A percentile compares a stretch with the other conserved stretches of the same genome.
These are phyloP conservation scores for Calliopsis andreniformis DNA, from an alignment of 1,140 invertebrate species.

Conservation along the genomic window DNA sequence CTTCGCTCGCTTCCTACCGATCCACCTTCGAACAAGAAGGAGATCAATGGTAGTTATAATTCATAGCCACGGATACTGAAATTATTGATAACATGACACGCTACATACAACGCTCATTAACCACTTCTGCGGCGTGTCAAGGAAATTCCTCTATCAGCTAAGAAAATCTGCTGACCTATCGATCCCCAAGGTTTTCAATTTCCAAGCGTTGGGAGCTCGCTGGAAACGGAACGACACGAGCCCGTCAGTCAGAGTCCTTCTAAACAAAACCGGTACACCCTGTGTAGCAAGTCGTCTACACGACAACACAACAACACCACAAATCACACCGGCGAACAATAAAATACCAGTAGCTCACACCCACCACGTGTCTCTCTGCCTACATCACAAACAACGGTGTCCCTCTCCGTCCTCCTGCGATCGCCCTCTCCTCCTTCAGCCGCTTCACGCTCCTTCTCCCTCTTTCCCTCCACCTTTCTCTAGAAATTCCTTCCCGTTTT, in stretches of 20 bases:
- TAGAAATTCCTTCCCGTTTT: constrained; percentile 71
- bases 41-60: constrained; percentile 2
- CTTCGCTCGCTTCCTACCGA: background rate
- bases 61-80: background rate
- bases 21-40: background rate
- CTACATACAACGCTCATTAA: background rate
- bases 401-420: no score
- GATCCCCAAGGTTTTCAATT: constrained; percentile 21
- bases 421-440: background rate
- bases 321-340: constrained; percentile 66
- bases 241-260: constrained; percentile 44
- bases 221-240: constrained; percentile 25
- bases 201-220: constrained; percentile 1
- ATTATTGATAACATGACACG: constrained; percentile 1
- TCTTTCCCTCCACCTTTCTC: constrained; percentile 45
- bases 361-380: constrained; percentile 63
- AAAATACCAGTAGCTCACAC: constrained; percentile 70
- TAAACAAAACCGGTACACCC: constrained; percentile 48
- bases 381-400: constrained; percentile 31
- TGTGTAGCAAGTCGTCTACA: constrained; percentile 41
- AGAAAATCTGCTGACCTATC: constrained; percentile 6
- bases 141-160: constrained; percentile 11
- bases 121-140: background rate
- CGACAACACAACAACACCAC: constrained; percentile 64
- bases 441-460: background rate